Conservation (phyloP, 2,888 invertebrate genomes). For the Busseola fusca region DNA sequence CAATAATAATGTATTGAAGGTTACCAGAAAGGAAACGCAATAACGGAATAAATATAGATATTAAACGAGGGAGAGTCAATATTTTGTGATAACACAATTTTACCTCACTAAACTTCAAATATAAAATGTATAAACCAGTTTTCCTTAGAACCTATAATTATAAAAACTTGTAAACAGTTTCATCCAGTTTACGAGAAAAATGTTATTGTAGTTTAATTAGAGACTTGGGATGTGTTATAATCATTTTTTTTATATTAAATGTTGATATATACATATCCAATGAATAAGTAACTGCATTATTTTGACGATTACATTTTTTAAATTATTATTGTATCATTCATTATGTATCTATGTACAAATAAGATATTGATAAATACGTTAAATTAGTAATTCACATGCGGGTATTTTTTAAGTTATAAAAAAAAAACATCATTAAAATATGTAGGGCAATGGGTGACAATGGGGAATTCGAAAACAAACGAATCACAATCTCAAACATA, state of each 20-base stretch:
- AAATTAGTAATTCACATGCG: too few relatives aligned
- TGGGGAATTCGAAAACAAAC: neutral
- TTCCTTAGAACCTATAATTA: neutral
- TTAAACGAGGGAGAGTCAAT: neutral
- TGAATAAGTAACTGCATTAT: neutral
- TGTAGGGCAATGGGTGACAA: neutral
- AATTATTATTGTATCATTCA: neutral
- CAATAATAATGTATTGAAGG: neutral
- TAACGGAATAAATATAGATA: neutral
- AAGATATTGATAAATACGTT: too few relatives aligned
- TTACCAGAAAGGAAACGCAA: neutral
- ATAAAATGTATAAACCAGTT: slow-evolving; percentile 4
- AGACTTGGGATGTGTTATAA: neutral
- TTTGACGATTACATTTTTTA: neutral
- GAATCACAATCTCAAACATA: neutral
- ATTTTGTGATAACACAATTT: slow-evolving; percentile 7
- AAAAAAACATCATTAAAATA: neutral
- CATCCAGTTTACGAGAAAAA: slow-evolving; percentile 21
- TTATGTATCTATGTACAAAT: neutral
- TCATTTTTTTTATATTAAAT: neutral
- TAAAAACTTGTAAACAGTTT: neutral
- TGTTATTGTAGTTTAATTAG: slow-evolving; percentile 4
- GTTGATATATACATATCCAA: neutral
- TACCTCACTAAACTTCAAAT: neutral
- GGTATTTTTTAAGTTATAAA: too few relatives aligned